Percentiles rank a stretch among this genome's conserved stretches.
phyloP scores from a whole-genome alignment of 2,797 vertebrate species.

The Rhincodon typus region DNA sequence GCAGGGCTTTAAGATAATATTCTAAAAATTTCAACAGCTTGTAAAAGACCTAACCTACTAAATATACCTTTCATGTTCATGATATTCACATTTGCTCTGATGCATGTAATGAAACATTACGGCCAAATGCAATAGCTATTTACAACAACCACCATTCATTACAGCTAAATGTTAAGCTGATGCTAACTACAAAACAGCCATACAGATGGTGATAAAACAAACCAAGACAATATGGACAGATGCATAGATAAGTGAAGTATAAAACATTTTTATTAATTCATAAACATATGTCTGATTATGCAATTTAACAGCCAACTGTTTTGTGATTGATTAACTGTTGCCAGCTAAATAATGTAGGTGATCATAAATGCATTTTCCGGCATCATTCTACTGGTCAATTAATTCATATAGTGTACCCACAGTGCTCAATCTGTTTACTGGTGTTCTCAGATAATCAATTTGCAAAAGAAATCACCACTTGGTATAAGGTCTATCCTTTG shows the following conservation, averaged over 20 bases:
- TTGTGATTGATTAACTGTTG: neutral
- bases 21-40: neutral
- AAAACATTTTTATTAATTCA: neutral
- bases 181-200: neutral
- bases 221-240: neutral
- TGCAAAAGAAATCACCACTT: neutral
- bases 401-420: neutral
- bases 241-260: neutral
- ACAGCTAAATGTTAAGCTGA: neutral
- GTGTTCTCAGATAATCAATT: neutral
- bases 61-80: neutral
- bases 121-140: neutral
- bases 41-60: neutral
- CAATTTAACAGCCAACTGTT: neutral
- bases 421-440: neutral
- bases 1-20: neutral
- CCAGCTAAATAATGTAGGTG: neutral
- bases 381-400: neutral
- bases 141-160: neutral
- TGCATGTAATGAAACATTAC: neutral
- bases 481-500: neutral
- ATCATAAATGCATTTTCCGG: neutral
- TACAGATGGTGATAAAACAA: neutral
- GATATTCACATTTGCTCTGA: neutral
- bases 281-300: neutral